Evolutionary conservation across 2,113 vertebrate species (phyloP).

Genomic region (Dermatemys mawii): DNA sequence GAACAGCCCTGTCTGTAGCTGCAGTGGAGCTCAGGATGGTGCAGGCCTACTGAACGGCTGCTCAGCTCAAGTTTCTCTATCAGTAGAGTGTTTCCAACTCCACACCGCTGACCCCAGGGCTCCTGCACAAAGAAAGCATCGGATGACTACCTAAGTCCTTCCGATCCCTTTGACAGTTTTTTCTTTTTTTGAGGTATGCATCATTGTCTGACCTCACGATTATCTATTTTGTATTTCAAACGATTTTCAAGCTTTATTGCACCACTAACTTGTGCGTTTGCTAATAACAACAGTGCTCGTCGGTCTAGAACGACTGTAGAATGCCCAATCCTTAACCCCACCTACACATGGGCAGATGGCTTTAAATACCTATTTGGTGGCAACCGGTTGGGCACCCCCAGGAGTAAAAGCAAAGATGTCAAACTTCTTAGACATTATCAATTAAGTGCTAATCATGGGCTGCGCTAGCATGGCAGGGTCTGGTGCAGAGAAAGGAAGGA

Average conservation of each 20-base stretch:
- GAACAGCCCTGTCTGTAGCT: neutral
- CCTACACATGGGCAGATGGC: neutral
- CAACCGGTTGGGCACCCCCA: neutral
- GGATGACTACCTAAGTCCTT: neutral
- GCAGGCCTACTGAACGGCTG: neutral
- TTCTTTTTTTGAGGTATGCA: neutral
- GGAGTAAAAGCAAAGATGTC: neutral
- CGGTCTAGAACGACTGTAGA: neutral
- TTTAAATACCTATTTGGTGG: neutral
- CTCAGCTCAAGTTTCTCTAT: neutral
- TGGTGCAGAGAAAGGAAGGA: neutral
- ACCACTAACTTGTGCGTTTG: neutral
- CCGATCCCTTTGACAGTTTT: neutral
- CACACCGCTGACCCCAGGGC: neutral
- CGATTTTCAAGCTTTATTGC: neutral
- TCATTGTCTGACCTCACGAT: neutral
- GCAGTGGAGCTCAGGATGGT: neutral
- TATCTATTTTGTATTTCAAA: neutral
- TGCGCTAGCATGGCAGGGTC: neutral
- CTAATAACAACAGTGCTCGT: neutral
- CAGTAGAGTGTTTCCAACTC: neutral
- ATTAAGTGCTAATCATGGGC: neutral
- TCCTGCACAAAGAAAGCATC: neutral
- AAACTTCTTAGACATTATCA: too few relatives aligned
- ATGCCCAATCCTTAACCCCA: neutral